Evolutionary conservation across 2,888 invertebrate genomes (phyloP).

Genomic region (Chrysomela aeneicollis): DNA sequence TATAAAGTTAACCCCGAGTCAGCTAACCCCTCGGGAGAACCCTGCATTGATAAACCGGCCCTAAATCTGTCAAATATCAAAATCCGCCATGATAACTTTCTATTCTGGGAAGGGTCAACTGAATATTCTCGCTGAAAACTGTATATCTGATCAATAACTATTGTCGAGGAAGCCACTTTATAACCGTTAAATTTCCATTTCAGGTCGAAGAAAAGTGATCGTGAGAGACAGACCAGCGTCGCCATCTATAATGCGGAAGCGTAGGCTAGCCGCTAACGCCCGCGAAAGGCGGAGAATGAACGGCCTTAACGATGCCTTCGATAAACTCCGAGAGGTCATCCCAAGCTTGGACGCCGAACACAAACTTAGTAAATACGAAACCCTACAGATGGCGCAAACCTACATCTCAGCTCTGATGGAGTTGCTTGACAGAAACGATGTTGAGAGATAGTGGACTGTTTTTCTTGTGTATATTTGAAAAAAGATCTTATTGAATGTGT

Average conservation of each 20-base stretch:
- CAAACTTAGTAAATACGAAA: slow-evolving; percentile 78
- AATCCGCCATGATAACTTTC: too few relatives aligned
- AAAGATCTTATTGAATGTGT: not conserved
- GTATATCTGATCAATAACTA: too few relatives aligned
- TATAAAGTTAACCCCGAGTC: too few relatives aligned
- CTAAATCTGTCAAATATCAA: too few relatives aligned
- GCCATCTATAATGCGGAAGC: slow-evolving; percentile 65
- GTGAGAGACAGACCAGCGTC: slow-evolving; percentile 54
- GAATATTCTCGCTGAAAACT: too few relatives aligned
- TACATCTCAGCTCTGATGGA: slow-evolving; percentile 76
- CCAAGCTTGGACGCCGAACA: slow-evolving; percentile 74
- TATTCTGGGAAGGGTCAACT: too few relatives aligned
- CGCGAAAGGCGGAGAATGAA: slow-evolving; percentile 77
- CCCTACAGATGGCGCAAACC: slow-evolving; percentile 81
- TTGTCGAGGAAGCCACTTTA: too few relatives aligned
- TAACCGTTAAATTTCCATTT: not conserved
- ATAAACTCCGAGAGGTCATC: slow-evolving; percentile 72
- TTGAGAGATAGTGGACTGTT: slow-evolving; percentile 39
- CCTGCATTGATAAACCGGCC: too few relatives aligned
- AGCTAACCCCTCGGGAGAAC: too few relatives aligned
- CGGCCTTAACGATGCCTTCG: slow-evolving; percentile 77
- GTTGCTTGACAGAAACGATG: slow-evolving; percentile 60
- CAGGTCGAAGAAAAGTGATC: slow-evolving; percentile 45
- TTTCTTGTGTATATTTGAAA: too few relatives aligned
- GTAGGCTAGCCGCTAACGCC: slow-evolving; percentile 76